Evolutionary conservation across 2,797 vertebrate species (phyloP).

Genomic region (Adelosebastes latens): DNA sequence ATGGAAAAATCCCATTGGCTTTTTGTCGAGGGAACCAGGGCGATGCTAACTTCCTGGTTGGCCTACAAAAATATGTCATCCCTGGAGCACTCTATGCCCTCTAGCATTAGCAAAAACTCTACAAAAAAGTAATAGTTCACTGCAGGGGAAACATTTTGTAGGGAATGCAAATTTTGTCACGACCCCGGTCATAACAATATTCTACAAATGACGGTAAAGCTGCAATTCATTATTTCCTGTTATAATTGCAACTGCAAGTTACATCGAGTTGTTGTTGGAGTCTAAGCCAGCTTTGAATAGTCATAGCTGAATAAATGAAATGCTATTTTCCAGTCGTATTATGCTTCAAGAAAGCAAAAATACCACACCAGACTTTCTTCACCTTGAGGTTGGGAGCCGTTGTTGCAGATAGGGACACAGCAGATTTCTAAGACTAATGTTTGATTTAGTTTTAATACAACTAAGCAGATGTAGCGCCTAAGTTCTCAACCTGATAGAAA

Average conservation of each 20-base stretch:
- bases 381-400: neutral
- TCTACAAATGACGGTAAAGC: neutral
- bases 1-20: too few species aligned
- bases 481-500: neutral
- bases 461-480: neutral
- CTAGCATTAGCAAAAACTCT: neutral
- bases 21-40: too few species aligned
- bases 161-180: neutral
- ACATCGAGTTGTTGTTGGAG: neutral
- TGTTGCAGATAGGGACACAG: neutral
- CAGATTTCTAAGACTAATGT: neutral
- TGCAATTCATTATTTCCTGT: neutral
- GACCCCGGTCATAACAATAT: too few species aligned
- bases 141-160: neutral
- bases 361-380: neutral
- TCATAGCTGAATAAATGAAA: neutral
- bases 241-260: neutral
- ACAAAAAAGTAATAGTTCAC: neutral
- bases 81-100: neutral
- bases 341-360: neutral
- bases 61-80: too few species aligned
- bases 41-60: too few species aligned
- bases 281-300: neutral
- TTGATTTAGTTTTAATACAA: neutral
- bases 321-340: neutral